Evolutionary conservation across 2,797 vertebrate species (phyloP), one percentile per base, ranked within the genome.

Genomic region (Ctenosaura bakeri): DNA sequence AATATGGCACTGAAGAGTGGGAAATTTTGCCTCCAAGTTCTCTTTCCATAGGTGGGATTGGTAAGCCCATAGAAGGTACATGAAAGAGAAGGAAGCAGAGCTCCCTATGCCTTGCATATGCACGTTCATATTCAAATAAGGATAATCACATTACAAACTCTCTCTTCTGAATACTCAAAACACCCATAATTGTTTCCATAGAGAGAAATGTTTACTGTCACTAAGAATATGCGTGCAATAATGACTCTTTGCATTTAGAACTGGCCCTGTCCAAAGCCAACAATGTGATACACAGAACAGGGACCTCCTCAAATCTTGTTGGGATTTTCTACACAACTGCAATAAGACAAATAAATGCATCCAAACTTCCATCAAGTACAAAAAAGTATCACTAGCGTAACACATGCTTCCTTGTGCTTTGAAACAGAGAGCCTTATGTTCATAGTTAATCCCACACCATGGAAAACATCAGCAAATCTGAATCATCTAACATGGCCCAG

Each of bases 401-500:
- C 85, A 86, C 54, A 76, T 32, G 3, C 35, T 18, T 42, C n/a
- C n/a, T 76, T 86, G 46, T 86, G 74, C 56, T 64, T 78, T 46
- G 56, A 78, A 87, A 78, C 14, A 77, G 73, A 32, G 38, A 62
- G 29, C 7, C 38, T 71, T 87, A 10, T 87, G 24, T 50, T 62
- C 59, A 56, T 64, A 54, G 73, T 78, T 62, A 77, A 29, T 46
- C 73, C 85, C 73, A 78, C 32, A 62, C 38, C 85, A 87, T 32
- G 18, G 74, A 78, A 62, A 87, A 62, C 56, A 78, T 46, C 74
- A 64, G 74, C 38, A 87, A 46, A 78, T 64, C 73, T 78, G 85
- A 87, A 64, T 78, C 54, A 87, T 78, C 54, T 1, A 46, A 62
- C 35, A 18, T 78, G 4, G 26, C 35, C 77, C 74, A 20, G 9